These are phyloP conservation scores for Heterochromis multidens DNA, from an alignment of 2,113 vertebrate species.

Conservation along the genomic window DNA sequence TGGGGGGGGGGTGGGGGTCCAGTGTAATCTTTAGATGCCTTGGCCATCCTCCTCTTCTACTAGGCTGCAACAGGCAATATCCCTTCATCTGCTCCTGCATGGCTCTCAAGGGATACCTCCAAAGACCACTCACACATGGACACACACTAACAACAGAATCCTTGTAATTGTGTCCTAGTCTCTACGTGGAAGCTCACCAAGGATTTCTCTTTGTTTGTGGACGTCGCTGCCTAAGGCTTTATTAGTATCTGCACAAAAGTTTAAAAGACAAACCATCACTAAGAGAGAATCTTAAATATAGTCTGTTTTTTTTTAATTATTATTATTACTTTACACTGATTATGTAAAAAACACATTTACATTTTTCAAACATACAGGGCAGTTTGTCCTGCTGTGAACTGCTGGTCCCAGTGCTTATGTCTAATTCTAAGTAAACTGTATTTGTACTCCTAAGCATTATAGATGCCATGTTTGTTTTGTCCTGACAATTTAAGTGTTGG, in stretches of 20 bases:
- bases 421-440: neutral
- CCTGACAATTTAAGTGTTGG: neutral
- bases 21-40: neutral
- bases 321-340: neutral
- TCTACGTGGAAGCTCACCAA: neutral
- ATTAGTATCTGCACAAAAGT: constrained; percentile 17
- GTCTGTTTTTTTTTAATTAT: neutral
- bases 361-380: neutral
- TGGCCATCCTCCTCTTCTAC: neutral
- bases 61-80: constrained; percentile 9
- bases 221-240: neutral
- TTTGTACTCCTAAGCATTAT: neutral
- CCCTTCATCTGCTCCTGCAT: constrained; percentile 26
- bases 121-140: neutral
- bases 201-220: neutral
- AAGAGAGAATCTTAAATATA: neutral
- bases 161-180: neutral
- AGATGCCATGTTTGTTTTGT: neutral
- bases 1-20: too few species aligned
- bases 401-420: neutral
- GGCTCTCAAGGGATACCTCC: constrained; percentile 10
- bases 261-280: neutral
- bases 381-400: neutral
- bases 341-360: neutral
- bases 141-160: neutral